These are phyloP conservation scores for Pseudochromis fuscus DNA, from an alignment of 2,797 vertebrate species.

Conservation along the genomic window DNA sequence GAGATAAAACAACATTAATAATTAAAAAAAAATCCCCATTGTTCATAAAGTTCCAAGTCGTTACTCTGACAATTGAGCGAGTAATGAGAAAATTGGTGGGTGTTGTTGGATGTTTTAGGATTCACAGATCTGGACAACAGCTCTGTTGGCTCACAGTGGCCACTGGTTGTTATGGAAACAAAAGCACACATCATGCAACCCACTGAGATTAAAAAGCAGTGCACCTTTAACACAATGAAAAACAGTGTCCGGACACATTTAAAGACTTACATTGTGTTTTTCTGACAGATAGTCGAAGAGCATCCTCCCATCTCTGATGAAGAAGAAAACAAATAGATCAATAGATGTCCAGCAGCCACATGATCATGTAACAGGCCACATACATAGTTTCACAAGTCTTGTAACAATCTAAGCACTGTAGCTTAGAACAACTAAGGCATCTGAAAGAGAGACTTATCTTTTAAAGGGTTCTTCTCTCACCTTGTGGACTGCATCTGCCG, in stretches of 20 bases:
- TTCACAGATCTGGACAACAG: conserved; percentile 29
- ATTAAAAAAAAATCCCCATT: neutral
- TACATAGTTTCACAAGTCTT: neutral
- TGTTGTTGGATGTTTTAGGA: conserved; percentile 28
- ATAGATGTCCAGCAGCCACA: neutral
- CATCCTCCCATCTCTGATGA: conserved; percentile 92
- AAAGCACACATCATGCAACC: conserved; percentile 9
- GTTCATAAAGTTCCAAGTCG: neutral
- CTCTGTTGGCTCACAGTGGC: conserved; percentile 27
- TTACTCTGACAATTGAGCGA: conserved; percentile 3
- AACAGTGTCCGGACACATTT: neutral
- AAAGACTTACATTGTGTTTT: conserved; percentile 92
- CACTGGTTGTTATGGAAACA: conserved; percentile 71
- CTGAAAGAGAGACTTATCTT: neutral
- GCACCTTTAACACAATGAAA: neutral
- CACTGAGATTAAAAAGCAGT: conserved; percentile 6
- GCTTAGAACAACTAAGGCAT: neutral
- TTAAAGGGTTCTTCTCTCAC: conserved; percentile 12
- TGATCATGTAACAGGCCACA: neutral
- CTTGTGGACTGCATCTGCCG: conserved; percentile 91
- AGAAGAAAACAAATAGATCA: conserved; percentile 17
- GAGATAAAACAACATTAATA: too few relatives aligned
- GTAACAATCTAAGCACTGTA: neutral
- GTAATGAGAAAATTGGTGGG: conserved; percentile 41
- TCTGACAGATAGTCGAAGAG: conserved; percentile 96